These are phyloP conservation scores for Halichoerus grypus DNA, from an alignment of 2,113 vertebrate genomes.

Conservation along the genomic window DNA sequence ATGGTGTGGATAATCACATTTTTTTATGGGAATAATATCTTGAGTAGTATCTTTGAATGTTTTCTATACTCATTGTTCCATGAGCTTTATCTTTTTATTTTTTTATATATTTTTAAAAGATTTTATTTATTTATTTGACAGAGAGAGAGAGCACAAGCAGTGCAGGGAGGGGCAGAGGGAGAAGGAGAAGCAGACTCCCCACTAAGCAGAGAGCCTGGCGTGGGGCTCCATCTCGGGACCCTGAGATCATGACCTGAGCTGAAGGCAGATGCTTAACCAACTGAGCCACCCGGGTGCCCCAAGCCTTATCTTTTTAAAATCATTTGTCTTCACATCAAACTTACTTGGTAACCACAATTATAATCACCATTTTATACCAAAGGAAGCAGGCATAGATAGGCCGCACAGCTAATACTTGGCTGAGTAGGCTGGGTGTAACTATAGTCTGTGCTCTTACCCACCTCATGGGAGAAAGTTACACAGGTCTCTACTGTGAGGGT, in stretches of 20 bases:
- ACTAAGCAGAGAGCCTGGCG: background rate
- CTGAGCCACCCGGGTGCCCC: background rate
- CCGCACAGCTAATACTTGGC: background rate
- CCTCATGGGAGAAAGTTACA: background rate
- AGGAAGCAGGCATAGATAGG: background rate
- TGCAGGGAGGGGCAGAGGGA: background rate
- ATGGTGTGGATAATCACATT: background rate
- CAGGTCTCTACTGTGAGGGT: background rate
- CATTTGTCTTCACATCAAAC: background rate
- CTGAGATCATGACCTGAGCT: no score
- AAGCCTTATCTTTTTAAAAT: background rate
- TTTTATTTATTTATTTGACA: background rate
- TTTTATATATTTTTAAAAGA: background rate
- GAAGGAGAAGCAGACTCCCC: background rate
- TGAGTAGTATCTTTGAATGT: background rate
- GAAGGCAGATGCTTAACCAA: background rate
- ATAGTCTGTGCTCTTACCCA: background rate
- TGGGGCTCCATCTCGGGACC: background rate
- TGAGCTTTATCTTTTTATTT: background rate
- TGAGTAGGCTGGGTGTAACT: background rate
- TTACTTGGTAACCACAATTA: background rate
- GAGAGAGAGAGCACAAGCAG: background rate
- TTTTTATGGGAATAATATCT: background rate
- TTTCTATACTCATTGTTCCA: background rate
- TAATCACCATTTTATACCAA: background rate